Evolutionary conservation across 2,113 vertebrate species (phyloP).

Genomic region (Onychostoma macrolepis): DNA sequence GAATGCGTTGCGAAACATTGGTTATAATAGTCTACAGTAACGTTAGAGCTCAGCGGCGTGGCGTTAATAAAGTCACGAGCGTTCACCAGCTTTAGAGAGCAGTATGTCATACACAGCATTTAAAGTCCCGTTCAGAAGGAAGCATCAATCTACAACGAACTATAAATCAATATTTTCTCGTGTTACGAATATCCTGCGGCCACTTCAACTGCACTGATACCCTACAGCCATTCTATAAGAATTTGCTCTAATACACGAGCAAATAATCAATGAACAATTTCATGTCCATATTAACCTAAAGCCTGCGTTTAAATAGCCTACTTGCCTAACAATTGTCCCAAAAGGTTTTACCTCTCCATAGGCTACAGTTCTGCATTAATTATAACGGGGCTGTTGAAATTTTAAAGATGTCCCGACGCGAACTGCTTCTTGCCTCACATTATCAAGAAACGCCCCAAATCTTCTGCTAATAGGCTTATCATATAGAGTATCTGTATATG

Average conservation of each 20-base stretch:
- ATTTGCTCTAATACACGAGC: background rate
- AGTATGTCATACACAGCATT: background rate
- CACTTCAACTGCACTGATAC: background rate
- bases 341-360: background rate
- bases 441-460: conserved; percentile 54
- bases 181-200: background rate
- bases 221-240: background rate
- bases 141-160: background rate
- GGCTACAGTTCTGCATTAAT: background rate
- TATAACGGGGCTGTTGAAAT: background rate
- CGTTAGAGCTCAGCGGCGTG: background rate
- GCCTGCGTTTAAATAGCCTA: background rate
- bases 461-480: background rate
- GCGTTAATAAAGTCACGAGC: background rate
- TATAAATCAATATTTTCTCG: conserved; percentile 25
- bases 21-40: background rate
- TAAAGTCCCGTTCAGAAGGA: conserved; percentile 12
- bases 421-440: conserved; percentile 4
- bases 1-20: background rate
- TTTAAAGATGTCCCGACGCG: background rate
- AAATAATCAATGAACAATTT: background rate
- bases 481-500: background rate
- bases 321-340: background rate
- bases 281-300: background rate
- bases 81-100: background rate